phyloP scores from a whole-genome alignment of 2,888 invertebrate species.

The Corythucha ciliata region DNA sequence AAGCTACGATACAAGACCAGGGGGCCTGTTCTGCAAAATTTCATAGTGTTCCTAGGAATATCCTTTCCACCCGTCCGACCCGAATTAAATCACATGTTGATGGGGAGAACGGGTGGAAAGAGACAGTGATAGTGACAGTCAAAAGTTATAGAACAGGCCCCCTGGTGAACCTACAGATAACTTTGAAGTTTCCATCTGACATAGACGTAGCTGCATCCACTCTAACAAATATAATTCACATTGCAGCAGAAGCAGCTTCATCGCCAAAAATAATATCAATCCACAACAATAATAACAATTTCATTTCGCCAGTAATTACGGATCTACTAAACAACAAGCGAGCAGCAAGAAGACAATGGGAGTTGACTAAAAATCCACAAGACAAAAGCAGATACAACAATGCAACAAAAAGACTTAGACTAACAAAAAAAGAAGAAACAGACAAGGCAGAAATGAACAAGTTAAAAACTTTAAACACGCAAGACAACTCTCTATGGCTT shows the following conservation, averaged over 20 bases:
- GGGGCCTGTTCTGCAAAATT: no score
- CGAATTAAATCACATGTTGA: no score
- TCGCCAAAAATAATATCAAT: slow-evolving; percentile 1
- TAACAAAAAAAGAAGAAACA: slow-evolving; percentile 3
- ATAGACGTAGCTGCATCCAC: slow-evolving; percentile 1
- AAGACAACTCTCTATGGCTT: slow-evolving; percentile 1
- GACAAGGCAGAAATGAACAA: slow-evolving; percentile 10
- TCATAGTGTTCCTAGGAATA: no score
- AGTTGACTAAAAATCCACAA: neutral
- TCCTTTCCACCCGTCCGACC: no score
- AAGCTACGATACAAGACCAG: slow-evolving; percentile 1
- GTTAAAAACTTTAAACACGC: slow-evolving; percentile 3
- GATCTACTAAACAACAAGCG: slow-evolving; percentile 1
- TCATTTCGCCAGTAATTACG: neutral
- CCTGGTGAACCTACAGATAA: slow-evolving; percentile 11
- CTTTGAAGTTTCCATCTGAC: slow-evolving; percentile 3
- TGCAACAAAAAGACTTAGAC: slow-evolving; percentile 6
- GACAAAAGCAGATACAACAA: slow-evolving; percentile 14
- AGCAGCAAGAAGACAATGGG: slow-evolving; percentile 2
- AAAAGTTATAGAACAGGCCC: no score
- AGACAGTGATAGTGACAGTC: no score
- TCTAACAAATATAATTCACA: slow-evolving; percentile 6
- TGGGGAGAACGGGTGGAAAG: no score
- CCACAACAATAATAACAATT: slow-evolving; percentile 4
- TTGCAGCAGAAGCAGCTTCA: slow-evolving; percentile 8